Evolutionary conservation across 2,888 invertebrate species (phyloP).

Genomic region (Cryptocephalus moraei): DNA sequence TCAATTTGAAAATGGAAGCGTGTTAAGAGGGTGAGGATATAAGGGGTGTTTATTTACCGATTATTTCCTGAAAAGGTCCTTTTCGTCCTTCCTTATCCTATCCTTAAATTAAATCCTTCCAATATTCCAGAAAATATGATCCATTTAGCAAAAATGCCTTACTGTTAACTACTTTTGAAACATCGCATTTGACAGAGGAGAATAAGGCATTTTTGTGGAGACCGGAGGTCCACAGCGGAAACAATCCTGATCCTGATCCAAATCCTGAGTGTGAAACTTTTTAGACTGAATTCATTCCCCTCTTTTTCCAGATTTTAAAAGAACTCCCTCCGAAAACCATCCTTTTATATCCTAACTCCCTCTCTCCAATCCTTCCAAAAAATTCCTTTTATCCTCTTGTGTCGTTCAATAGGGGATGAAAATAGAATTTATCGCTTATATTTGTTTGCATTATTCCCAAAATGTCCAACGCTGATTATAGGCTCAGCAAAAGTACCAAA

Average conservation of each 20-base stretch:
- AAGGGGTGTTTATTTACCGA: too few relatives aligned
- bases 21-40: too few relatives aligned
- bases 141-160: too few relatives aligned
- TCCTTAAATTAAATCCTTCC: too few relatives aligned
- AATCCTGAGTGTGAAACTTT: background rate
- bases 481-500: constrained; percentile 24
- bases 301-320: constrained; percentile 3
- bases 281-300: background rate
- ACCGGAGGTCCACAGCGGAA: too few relatives aligned
- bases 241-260: constrained; percentile 4
- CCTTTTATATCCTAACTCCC: constrained; percentile 2
- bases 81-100: too few relatives aligned
- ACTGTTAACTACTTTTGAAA: too few relatives aligned
- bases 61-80: too few relatives aligned
- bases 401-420: constrained; percentile 8
- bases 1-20: too few relatives aligned
- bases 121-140: too few relatives aligned
- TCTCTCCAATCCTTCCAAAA: constrained; percentile 12
- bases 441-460: constrained; percentile 20
- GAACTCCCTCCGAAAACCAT: background rate
- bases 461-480: constrained; percentile 25
- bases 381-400: constrained; percentile 18
- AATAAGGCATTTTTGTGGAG: too few relatives aligned
- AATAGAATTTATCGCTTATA: constrained; percentile 13
- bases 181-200: too few relatives aligned